Percentiles rank a stretch among this genome's conserved stretches.
Evolutionary conservation across 2,888 invertebrate species (phyloP).

Genomic region (Xestia sexstrigata): DNA sequence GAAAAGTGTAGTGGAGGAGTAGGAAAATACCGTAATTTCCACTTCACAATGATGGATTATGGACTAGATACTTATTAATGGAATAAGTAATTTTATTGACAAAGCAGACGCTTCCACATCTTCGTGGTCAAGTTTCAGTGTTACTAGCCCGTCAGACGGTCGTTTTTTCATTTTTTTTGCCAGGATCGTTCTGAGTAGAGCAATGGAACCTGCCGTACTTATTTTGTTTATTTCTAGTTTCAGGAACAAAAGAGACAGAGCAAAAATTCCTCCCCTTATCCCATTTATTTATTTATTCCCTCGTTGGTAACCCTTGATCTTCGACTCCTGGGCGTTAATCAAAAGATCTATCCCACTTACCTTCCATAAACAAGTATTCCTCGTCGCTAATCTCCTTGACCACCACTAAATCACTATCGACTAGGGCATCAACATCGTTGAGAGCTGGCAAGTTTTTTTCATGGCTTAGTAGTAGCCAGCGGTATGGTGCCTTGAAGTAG

Average conservation of each 20-base stretch:
- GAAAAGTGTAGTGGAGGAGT: too few species aligned
- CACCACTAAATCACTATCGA: constrained; percentile 89
- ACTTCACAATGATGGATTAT: too few species aligned
- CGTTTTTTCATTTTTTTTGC: too few species aligned
- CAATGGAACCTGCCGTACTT: background rate
- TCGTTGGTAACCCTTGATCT: too few species aligned
- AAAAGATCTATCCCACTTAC: constrained; percentile 65
- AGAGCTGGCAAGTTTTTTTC: constrained; percentile 40
- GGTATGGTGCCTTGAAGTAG: constrained; percentile 88
- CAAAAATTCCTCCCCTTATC: too few species aligned
- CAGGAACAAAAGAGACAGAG: too few species aligned
- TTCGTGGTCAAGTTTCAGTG: background rate
- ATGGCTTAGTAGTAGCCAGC: constrained; percentile 85
- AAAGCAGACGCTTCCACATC: background rate
- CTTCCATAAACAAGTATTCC: constrained; percentile 77
- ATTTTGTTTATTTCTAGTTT: too few species aligned
- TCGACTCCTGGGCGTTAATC: background rate
- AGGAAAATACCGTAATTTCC: too few species aligned
- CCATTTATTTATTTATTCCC: too few species aligned
- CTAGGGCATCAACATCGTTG: constrained; percentile 74
- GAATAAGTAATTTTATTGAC: background rate
- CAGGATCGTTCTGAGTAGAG: too few species aligned
- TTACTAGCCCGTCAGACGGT: background rate
- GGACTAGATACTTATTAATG: too few species aligned
- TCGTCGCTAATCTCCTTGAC: constrained; percentile 71